Percentiles rank a stretch among this genome's conserved stretches.
phyloP scores from a whole-genome alignment of 2,888 invertebrate genomes.

The Chaitophorus viminalis region DNA sequence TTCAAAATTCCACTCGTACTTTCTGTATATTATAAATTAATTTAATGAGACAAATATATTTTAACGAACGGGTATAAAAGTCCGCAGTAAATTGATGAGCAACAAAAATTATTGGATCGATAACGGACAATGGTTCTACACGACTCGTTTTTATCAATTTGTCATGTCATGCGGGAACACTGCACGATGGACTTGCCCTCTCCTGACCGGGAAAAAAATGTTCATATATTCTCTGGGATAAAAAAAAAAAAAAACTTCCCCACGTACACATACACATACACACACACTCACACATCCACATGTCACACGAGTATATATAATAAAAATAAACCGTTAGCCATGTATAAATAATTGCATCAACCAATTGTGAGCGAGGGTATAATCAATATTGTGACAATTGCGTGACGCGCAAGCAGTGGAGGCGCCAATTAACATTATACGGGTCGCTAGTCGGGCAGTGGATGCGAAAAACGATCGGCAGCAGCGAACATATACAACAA shows the following conservation, averaged over 20 bases:
- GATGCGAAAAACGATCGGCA: not conserved
- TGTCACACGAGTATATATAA: too few species aligned
- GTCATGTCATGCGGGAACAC: constrained; percentile 1
- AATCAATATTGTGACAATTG: constrained; percentile 34
- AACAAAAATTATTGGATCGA: not conserved
- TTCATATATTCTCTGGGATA: not conserved
- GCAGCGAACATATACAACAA: not conserved
- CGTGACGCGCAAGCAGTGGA: not conserved
- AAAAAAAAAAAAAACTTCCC: not conserved
- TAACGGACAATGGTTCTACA: not conserved
- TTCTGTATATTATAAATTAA: too few species aligned
- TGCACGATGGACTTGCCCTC: not conserved
- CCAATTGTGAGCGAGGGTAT: constrained; percentile 11
- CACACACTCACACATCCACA: not conserved
- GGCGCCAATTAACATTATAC: constrained; percentile 25
- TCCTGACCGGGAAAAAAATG: not conserved
- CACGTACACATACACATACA: not conserved
- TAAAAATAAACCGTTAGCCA: not conserved
- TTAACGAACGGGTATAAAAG: not conserved
- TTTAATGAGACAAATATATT: not conserved
- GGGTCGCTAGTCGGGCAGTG: not conserved
- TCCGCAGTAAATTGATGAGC: not conserved
- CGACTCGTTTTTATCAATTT: constrained; percentile 15
- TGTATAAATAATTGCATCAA: constrained; percentile 7
- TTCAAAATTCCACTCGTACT: too few species aligned